phyloP scores from a whole-genome alignment of 2,113 vertebrate species.

The Motacilla alba region DNA sequence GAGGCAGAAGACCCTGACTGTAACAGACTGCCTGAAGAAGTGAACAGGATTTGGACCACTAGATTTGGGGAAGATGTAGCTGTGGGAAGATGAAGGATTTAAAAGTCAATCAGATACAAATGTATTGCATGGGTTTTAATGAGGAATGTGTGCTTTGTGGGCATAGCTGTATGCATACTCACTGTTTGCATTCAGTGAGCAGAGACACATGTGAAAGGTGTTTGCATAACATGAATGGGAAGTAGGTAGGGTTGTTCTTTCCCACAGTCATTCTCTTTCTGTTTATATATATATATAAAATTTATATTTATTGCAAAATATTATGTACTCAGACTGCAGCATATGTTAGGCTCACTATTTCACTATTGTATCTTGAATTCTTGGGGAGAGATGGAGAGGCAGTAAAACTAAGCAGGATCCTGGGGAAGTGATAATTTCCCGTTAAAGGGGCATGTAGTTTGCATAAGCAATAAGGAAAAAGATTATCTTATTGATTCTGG shows the following conservation, averaged over 20 bases:
- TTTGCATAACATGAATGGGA: conserved; percentile 55
- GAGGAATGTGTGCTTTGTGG: conserved; percentile 35
- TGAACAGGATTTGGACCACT: not conserved
- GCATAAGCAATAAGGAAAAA: not conserved
- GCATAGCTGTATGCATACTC: not conserved
- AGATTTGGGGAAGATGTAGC: not conserved
- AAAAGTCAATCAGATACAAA: conserved; percentile 60
- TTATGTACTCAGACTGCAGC: not conserved
- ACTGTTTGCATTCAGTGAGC: conserved; percentile 56
- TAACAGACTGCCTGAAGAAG: not conserved
- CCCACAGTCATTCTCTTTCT: conserved; percentile 7
- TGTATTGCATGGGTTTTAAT: conserved; percentile 35
- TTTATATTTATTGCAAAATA: conserved; percentile 53
- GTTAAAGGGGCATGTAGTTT: not conserved
- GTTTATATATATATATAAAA: not conserved
- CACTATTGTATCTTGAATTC: not conserved
- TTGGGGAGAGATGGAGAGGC: not conserved
- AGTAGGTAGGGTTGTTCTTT: conserved; percentile 33
- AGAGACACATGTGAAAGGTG: conserved; percentile 48
- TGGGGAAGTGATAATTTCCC: not conserved
- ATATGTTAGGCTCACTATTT: not conserved
- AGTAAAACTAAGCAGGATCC: not conserved
- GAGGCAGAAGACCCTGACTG: not conserved
- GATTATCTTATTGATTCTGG: not conserved
- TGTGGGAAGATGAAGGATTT: conserved; percentile 48